A percentile compares a stretch with the other conserved stretches of the same genome.
Conservation (phyloP, 2,888 invertebrate species). For the Tanypteryx hageni region DNA sequence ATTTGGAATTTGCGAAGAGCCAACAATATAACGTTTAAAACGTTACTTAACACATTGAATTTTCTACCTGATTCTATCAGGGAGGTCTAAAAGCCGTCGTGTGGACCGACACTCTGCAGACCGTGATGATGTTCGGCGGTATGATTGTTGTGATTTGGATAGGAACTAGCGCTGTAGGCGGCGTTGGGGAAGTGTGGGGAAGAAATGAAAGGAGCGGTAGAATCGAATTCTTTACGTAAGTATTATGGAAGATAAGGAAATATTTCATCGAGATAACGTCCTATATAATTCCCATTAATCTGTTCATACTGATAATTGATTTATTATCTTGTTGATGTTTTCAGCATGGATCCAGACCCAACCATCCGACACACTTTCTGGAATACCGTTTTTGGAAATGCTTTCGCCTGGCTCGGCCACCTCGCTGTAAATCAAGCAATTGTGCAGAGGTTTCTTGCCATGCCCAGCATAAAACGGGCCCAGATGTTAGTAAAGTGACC, state of each 20-base stretch:
- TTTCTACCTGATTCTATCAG: conserved; percentile 76
- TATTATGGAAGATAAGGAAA: background rate
- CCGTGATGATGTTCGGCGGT: conserved; percentile 84
- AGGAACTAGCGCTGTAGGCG: conserved; percentile 83
- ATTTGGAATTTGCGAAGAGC: no score
- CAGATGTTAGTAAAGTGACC: background rate
- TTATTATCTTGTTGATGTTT: background rate
- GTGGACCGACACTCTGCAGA: conserved; percentile 88
- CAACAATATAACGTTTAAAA: background rate
- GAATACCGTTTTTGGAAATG: conserved; percentile 1
- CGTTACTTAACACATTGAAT: no score
- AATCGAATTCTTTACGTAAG: conserved; percentile 86
- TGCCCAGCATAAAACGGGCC: background rate
- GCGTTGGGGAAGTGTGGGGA: conserved; percentile 80
- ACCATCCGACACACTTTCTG: conserved; percentile 25
- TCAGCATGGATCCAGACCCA: conserved; percentile 40
- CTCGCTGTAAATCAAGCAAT: conserved; percentile 23
- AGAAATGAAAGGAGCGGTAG: conserved; percentile 81
- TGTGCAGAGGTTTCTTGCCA: conserved; percentile 21
- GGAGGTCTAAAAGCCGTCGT: conserved; percentile 88
- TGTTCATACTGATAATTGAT: background rate
- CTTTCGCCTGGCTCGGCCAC: background rate
- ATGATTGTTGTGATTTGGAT: conserved; percentile 82
- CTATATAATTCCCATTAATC: background rate
- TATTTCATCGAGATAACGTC: background rate